A percentile compares a stretch with the other conserved stretches of the same genome.
Evolutionary conservation across 2,888 invertebrate genomes (phyloP).

Genomic region (Amblyjoppa fuscipennis): DNA sequence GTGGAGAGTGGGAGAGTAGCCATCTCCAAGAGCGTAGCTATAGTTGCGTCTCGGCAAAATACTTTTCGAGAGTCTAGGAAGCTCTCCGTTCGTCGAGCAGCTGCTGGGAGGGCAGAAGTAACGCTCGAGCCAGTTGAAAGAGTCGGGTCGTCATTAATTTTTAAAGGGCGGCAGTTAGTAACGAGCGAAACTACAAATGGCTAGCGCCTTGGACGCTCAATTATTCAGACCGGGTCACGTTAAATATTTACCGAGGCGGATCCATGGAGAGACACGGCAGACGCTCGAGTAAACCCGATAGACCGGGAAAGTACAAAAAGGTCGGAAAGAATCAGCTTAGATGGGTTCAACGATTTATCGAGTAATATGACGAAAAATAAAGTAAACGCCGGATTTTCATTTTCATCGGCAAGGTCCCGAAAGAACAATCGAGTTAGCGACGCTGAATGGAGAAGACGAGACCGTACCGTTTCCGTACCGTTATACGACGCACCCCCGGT

Average conservation of each 20-base stretch:
- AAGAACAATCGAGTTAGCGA: not conserved
- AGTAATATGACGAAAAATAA: not conserved
- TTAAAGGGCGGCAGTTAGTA: slow-evolving; percentile 81
- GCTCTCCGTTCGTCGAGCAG: slow-evolving; percentile 25
- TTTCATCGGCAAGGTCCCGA: not conserved
- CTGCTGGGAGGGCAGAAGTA: slow-evolving; percentile 66
- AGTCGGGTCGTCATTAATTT: slow-evolving; percentile 82
- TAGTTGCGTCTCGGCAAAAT: slow-evolving; percentile 38
- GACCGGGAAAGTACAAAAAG: slow-evolving; percentile 5
- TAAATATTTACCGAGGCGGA: slow-evolving; percentile 76
- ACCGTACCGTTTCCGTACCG: not conserved
- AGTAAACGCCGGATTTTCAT: not conserved
- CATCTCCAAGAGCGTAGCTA: not conserved
- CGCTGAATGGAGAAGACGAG: not conserved
- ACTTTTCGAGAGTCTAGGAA: slow-evolving; percentile 56
- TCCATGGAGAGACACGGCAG: slow-evolving; percentile 27
- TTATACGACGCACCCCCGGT: not conserved
- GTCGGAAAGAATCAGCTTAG: slow-evolving; percentile 7
- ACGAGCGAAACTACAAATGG: slow-evolving; percentile 82
- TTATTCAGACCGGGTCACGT: slow-evolving; percentile 82
- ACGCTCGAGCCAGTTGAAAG: slow-evolving; percentile 69
- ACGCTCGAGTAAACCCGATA: not conserved
- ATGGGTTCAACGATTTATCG: slow-evolving; percentile 18
- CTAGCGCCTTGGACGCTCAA: slow-evolving; percentile 79
- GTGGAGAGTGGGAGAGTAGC: not conserved